These are phyloP conservation scores for Fregetta grallaria DNA, from an alignment of 2,113 vertebrate species.

Conservation along the genomic window DNA sequence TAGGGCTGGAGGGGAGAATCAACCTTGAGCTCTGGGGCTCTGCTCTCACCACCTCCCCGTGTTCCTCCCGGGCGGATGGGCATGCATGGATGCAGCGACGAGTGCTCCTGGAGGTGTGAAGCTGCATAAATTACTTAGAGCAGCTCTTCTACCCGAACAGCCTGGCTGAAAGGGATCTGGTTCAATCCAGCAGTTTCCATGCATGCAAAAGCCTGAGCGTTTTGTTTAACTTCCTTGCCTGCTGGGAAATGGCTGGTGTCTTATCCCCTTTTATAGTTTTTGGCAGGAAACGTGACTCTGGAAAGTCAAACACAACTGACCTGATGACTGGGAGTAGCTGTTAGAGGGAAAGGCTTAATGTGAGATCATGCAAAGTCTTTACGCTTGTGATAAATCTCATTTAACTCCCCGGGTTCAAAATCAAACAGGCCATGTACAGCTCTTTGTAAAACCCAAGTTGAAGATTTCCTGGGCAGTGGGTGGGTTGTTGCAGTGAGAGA, in stretches of 20 bases:
- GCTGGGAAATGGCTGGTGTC: conserved; percentile 9
- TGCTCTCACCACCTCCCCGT: background rate
- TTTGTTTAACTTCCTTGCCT: conserved; percentile 33
- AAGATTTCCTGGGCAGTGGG: background rate
- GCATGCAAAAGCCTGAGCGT: background rate
- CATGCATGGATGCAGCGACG: background rate
- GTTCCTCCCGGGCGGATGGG: background rate
- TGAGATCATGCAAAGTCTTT: background rate
- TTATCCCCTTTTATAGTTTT: background rate
- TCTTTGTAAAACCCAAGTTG: background rate
- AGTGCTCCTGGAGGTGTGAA: background rate
- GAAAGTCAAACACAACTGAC: conserved; percentile 20
- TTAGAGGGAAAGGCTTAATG: background rate
- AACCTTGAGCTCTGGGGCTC: background rate
- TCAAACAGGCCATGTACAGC: background rate
- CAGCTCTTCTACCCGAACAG: background rate
- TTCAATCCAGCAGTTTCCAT: background rate
- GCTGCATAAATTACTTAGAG: background rate
- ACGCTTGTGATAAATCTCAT: background rate
- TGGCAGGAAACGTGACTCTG: conserved; percentile 29
- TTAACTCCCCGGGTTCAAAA: conserved; percentile 7
- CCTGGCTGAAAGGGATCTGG: background rate
- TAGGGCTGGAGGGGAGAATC: background rate
- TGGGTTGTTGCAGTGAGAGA: background rate
- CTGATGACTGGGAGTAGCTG: background rate